Percentiles rank a stretch among this genome's conserved stretches.
Conservation (phyloP, 2,888 invertebrate species). For the Nomada fucata region DNA sequence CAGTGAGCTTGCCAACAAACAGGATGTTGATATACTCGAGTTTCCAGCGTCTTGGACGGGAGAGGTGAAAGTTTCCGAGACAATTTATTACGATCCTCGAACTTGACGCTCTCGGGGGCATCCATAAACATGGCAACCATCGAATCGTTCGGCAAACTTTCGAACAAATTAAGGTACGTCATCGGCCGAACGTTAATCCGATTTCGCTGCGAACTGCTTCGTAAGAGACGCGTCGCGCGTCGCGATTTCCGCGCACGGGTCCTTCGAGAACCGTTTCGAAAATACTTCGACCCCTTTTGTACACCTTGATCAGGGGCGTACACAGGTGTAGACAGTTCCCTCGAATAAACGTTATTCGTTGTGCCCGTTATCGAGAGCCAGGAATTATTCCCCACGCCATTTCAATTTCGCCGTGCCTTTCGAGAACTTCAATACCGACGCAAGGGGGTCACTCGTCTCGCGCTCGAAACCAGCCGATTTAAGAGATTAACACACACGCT, state of each 20-base stretch:
- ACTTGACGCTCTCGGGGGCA: not conserved
- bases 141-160: too few relatives aligned
- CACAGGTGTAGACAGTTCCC: conserved; percentile 25
- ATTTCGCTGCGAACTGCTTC: not conserved
- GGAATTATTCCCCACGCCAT: not conserved
- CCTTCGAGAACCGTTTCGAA: not conserved
- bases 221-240: not conserved
- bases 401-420: too few relatives aligned
- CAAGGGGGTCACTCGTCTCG: not conserved
- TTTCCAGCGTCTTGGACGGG: not conserved
- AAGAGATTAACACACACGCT: not conserved
- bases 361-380: not conserved
- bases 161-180: not conserved
- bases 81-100: conserved; percentile 5
- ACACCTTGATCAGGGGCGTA: conserved; percentile 25
- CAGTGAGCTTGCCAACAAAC: conserved; percentile 30
- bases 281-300: conserved; percentile 8
- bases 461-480: not conserved
- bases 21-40: not conserved
- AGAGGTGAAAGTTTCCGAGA: conserved; percentile 12
- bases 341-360: conserved; percentile 20
- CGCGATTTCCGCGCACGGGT: conserved; percentile 20
- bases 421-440: not conserved
- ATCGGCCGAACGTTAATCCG: not conserved
- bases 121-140: too few relatives aligned